Evolutionary conservation across 2,797 vertebrate genomes (phyloP), one percentile per base, ranked within the genome.

Genomic region (Alectoris magna): DNA sequence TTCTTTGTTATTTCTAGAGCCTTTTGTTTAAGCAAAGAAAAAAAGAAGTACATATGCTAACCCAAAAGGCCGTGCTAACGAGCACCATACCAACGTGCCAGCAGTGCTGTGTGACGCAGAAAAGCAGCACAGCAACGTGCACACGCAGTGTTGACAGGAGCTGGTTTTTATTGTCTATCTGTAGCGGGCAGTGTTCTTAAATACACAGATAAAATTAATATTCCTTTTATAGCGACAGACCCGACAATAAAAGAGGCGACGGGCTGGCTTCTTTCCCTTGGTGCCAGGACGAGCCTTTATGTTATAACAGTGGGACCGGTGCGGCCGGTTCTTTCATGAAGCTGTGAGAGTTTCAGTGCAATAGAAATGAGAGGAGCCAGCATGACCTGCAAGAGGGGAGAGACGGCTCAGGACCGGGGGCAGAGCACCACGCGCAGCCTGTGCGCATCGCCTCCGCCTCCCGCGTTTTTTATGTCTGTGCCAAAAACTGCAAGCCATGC

Each of bases 361-460:
- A 99, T 99, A 94, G 98, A 98, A 53, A 99, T 98, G 83, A 99
- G 98, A 29, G 99, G 99, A 18, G 98, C 98, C 97, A 99, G 58
- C 99, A 99, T 99, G 92, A 99, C 98, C 99, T 99, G 97, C 66
- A 71, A 74, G 38, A 82, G 93, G 75, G 69, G 49, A 91, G 72
- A 93, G 64, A 76, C 0, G 11, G 69, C 76, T 95, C 93, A 94
- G 86, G 63, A 39, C 6, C 2, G 0, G 2, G 10, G 14, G 44
- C 87, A 15, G 72, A 82, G 75, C 5, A 1, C 43, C 22, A 26
- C 8, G 0, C 1, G 1, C n/a, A 19, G 43, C 56, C 78, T 10
- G 10, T 4, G 2, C 31, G 6, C 1, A 0, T 3, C 3, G 0
- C 2, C 1, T 4, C n/a, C 49, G 2, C 67, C 63, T 17, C 59